Base-by-base conservation (phyloP, 2,797 vertebrate species). In the Labeo calbasu region DNA sequence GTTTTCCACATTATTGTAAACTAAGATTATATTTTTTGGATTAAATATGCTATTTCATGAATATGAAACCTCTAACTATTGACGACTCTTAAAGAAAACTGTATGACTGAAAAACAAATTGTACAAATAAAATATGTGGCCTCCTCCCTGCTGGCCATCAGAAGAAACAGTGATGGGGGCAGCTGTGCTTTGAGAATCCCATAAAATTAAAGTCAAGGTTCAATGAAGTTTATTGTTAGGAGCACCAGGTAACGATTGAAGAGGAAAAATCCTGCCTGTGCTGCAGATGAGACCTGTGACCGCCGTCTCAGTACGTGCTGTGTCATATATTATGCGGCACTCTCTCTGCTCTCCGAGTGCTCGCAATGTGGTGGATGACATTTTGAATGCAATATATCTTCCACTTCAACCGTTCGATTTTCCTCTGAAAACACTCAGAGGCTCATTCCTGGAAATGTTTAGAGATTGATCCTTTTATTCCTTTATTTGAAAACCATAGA, bases 281-380 rank as follows among this genome's bases (percentile, higher is more conserved):
- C 66, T 46, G 51, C 82, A 87, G 82, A 85, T 87, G 73, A 82
- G 84, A 69, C 83, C 69, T 61, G 69, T 82, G 55, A 19, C 40
- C 13, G n/a, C 43, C 55, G 65, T 25, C 83, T 63, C 73, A 65
- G 68, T 84, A 46, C 51, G 51, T 86, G 86, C 79, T 77, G 48
- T 84, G 82, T 85, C 78, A 88, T 87, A 87, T 85, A 86, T 85
- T 75, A 84, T 55, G 55, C 13, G 14, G 4, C 63, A 28, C 40
- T 61, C 48, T 77, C 70, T 43, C 11, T 36, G 28, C 59, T 57
- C 75, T 84, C 76, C 66, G 15, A 43, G 63, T 40, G 46, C 77
- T 48, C 48, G 21, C 51, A 68, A 79, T 80, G 57, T 66, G 78
- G 25, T 73, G 25, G 76, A 80, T 86, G 82, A 78, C 77, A 84